Conservation (phyloP, 1,140 invertebrate genomes). For the Solen grandis region DNA sequence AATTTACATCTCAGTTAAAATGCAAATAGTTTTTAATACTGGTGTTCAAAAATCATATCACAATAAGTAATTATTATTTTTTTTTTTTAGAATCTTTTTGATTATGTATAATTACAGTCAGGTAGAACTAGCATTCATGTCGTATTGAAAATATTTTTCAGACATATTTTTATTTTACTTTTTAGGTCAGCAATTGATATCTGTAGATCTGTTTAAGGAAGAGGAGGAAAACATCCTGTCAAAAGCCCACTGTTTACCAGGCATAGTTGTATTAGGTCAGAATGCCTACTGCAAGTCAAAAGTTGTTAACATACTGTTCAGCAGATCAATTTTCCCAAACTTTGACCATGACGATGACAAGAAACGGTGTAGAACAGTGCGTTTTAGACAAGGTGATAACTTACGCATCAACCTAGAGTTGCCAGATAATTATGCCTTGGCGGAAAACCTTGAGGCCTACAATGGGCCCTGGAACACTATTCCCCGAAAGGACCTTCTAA, state of each 20-base stretch:
- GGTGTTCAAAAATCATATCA: no score
- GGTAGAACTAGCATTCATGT: no score
- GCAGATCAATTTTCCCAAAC: slow-evolving; percentile 84
- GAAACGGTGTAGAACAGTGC: slow-evolving; percentile 86
- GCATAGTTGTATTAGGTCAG: slow-evolving; percentile 86
- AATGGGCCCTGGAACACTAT: slow-evolving; percentile 85
- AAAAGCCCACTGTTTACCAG: slow-evolving; percentile 78
- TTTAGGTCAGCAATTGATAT: slow-evolving; percentile 77
- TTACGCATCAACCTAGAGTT: slow-evolving; percentile 87
- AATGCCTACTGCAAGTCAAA: slow-evolving; percentile 86
- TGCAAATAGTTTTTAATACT: no score
- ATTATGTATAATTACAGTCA: no score
- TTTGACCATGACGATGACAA: slow-evolving; percentile 80
- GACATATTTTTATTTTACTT: no score
- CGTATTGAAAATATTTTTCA: no score
- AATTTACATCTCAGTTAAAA: no score
- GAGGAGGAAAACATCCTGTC: slow-evolving; percentile 80
- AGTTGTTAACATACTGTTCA: slow-evolving; percentile 88
- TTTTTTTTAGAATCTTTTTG: no score
- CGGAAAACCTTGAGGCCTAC: slow-evolving; percentile 85
- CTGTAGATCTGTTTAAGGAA: slow-evolving; percentile 76
- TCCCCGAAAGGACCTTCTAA: slow-evolving; percentile 85
- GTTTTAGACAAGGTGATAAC: slow-evolving; percentile 86
- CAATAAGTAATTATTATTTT: no score
- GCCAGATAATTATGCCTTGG: slow-evolving; percentile 88